A percentile compares a stretch with the other conserved stretches of the same genome.
Evolutionary conservation across 1,140 invertebrate species (phyloP).

Genomic region (Aporrectodea caliginosa): DNA sequence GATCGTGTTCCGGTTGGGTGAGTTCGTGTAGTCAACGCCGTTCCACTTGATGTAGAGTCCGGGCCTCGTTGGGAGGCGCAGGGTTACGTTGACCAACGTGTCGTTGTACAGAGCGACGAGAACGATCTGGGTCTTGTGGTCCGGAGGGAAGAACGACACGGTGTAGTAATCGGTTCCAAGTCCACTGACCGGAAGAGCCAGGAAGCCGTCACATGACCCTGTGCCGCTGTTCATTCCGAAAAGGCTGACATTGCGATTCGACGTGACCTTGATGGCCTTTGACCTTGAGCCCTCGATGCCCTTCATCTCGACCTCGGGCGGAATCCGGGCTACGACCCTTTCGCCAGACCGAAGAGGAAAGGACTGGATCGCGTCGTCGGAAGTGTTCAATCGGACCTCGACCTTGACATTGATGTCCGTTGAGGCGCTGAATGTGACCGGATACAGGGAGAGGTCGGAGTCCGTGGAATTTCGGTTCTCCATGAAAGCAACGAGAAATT

Average conservation of each 20-base stretch:
- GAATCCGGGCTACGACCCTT: not conserved
- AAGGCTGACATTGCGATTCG: constrained; percentile 39
- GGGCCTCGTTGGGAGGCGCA: constrained; percentile 9
- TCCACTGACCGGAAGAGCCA: constrained; percentile 41
- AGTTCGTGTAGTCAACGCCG: constrained; percentile 31
- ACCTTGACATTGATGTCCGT: not conserved
- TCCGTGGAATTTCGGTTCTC: not conserved
- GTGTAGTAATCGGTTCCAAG: constrained; percentile 43
- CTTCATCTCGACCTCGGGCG: not conserved
- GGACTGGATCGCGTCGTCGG: not conserved
- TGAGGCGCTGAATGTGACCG: not conserved
- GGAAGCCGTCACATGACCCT: constrained; percentile 43
- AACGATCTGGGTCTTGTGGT: not conserved
- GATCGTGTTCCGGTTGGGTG: constrained; percentile 30
- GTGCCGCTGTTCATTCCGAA: constrained; percentile 41
- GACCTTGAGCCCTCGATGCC: not conserved
- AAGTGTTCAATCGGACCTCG: not conserved
- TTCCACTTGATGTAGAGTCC: constrained; percentile 26
- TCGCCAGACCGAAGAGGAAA: not conserved
- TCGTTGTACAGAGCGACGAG: constrained; percentile 28
- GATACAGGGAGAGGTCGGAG: not conserved
- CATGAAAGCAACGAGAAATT: not conserved
- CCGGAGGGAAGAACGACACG: constrained; percentile 33
- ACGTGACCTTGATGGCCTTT: constrained; percentile 11
- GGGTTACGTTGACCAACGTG: constrained; percentile 31